Base-by-base conservation (phyloP, 2,888 invertebrate genomes). In the Hirtodrosophila duncani region DNA sequence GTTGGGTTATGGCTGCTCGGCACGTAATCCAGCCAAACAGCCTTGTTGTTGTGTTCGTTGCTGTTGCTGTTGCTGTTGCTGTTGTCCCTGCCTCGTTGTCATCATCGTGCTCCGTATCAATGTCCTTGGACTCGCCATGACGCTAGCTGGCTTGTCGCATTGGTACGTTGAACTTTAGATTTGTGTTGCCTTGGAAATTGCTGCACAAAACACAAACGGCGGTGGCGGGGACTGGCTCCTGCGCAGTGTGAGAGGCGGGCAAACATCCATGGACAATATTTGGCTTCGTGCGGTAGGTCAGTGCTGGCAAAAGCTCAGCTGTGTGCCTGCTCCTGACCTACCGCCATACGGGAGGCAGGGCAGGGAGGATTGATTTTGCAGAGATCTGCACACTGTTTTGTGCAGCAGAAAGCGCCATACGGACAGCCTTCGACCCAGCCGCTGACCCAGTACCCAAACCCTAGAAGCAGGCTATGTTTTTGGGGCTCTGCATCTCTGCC, bases 51-150 rank as follows among this genome's bases (percentile, higher is more conserved):
- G n/a, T n/a, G n/a, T n/a, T n/a, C n/a, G n/a, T n/a, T n/a, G n/a
- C n/a, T n/a, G n/a, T n/a, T n/a, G n/a, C n/a, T n/a, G n/a, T n/a
- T n/a, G n/a, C n/a, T n/a, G n/a, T n/a, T n/a, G n/a, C n/a, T n/a
- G n/a, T n/a, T n/a, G n/a, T n/a, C n/a, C n/a, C n/a, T n/a, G n/a
- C n/a, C n/a, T n/a, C n/a, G n/a, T n/a, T n/a, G n/a, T n/a, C n/a
- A 42, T 49, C 60, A 48, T 20, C 39, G 27, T 31, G 51, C 56
- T 50, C 43, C 58, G 49, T 55, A 63, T 66, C 52, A 53, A 72
- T 77, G 78, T 81, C 81, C 78, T 82, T 83, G 82, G 82, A 67
- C 72, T 63, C 67, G 67, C 33, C 63, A 58, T 49, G 56, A 48
- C 61, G 62, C 58, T 71, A n/a, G n/a, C n/a, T n/a, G n/a, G n/a